Evolutionary conservation across 2,888 invertebrate genomes (phyloP), one percentile per base, ranked within the genome.

Genomic region (Cephonodes hylas): DNA sequence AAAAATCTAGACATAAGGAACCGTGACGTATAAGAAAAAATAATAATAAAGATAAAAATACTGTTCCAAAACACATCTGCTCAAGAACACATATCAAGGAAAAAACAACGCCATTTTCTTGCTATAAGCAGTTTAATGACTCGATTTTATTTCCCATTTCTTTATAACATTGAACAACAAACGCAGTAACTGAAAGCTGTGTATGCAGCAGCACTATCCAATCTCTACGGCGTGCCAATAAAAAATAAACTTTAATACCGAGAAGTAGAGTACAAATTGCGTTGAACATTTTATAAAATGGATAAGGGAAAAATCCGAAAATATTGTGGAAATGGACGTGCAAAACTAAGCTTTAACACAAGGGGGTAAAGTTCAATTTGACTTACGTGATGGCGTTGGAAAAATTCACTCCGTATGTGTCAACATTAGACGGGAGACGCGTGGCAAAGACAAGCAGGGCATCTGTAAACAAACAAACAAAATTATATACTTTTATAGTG

Each of bases 391-490:
- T 61, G 7, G 45, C 13, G 44, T 48, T 65, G 38, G 70, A 62
- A 69, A 60, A 63, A 68, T 76, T 70, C 68, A 73, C 73, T 60
- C 23, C 67, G 65, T 70, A 68, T 71, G 70, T 72, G 73, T 76
- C 79, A 73, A 79, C 76, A 76, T 74, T 72, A 72, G 80, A 71
- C 72, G 80, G 77, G 73, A 80, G 77, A 63, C 76, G 80, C 71
- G 74, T 79, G 77, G 75, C 77, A 74, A 73, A 71, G 77, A 83
- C 83, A 77, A 80, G 75, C 68, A 81, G 75, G 65, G 86, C 83
- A 81, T 86, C 89, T 89, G 89, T 71, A 80, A 83, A 82, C 76
- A 81, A 81, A 80, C 79, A 83, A 85, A 83, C 75, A 82, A 70
- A 74, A 73, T 73, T 69, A 73, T 77, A 69, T 77, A 44, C 20